Conservation (phyloP, 2,888 invertebrate species). For the Zhengitettix transpicula region DNA sequence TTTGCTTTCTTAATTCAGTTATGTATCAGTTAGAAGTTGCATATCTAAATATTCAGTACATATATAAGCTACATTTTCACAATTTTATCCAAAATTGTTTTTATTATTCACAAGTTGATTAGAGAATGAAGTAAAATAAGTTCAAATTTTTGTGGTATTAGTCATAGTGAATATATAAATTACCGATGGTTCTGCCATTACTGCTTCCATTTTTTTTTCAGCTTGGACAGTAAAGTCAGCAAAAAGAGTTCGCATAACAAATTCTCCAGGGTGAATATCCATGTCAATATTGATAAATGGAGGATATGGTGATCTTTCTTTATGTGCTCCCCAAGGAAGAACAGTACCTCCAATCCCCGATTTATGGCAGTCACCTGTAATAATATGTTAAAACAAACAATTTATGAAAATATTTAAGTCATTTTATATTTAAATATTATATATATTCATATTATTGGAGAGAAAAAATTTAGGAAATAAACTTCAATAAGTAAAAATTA, state of each 20-base stretch:
- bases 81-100: not conserved
- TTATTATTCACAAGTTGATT: not conserved
- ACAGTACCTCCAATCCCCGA: slow-evolving; percentile 23
- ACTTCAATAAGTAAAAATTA: too few relatives aligned
- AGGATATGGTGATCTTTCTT: slow-evolving; percentile 39
- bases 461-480: too few relatives aligned
- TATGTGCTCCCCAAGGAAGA: slow-evolving; percentile 71
- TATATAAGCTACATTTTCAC: too few relatives aligned
- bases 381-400: not conserved
- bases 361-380: slow-evolving; percentile 5
- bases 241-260: slow-evolving; percentile 87
- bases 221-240: slow-evolving; percentile 89
- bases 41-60: too few relatives aligned
- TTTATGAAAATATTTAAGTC: too few relatives aligned
- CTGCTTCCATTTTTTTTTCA: slow-evolving; percentile 88
- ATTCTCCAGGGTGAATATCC: slow-evolving; percentile 78
- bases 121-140: not conserved
- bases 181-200: slow-evolving; percentile 80
- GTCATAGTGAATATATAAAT: slow-evolving; percentile 4
- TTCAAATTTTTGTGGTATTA: too few relatives aligned
- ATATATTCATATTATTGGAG: too few relatives aligned
- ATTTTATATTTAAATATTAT: too few relatives aligned
- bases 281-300: slow-evolving; percentile 35
- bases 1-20: too few relatives aligned
- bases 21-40: too few relatives aligned